A percentile compares a stretch with the other conserved stretches of the same genome.
Evolutionary conservation across 2,797 vertebrate species (phyloP).

Genomic region (Typhlichthys subterraneus): DNA sequence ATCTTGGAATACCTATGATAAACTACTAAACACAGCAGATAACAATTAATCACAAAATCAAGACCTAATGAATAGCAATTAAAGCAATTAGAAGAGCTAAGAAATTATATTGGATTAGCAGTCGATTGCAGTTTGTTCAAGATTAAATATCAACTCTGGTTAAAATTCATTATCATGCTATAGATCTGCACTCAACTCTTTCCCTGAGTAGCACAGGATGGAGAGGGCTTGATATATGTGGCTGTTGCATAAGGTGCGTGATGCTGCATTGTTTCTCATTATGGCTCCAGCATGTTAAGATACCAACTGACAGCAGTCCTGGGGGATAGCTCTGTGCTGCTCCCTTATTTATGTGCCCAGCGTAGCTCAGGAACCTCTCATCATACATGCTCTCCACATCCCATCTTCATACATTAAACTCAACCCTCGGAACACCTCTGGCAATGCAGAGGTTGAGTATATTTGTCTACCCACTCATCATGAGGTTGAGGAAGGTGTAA

Average conservation of each 20-base stretch:
- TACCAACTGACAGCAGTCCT: constrained; percentile 77
- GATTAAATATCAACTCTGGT: neutral
- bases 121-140: neutral
- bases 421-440: constrained; percentile 71
- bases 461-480: constrained; percentile 64
- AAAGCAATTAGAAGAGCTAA: neutral
- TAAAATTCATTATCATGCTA: no score
- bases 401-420: constrained; percentile 75
- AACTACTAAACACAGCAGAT: neutral
- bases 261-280: constrained; percentile 76
- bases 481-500: constrained; percentile 54
- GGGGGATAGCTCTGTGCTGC: constrained; percentile 70
- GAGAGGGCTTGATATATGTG: constrained; percentile 54
- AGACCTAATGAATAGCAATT: neutral
- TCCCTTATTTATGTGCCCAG: constrained; percentile 72
- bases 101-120: neutral
- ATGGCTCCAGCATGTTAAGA: constrained; percentile 67
- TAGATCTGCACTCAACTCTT: constrained; percentile 14
- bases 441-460: constrained; percentile 65
- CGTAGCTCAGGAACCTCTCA: constrained; percentile 65
- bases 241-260: constrained; percentile 70
- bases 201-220: constrained; percentile 12
- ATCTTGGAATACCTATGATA: constrained; percentile 1
- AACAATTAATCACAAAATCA: neutral
- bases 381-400: constrained; percentile 70